Conservation (phyloP, 2,113 vertebrate species). For the Lamprologus ornatipinnis region DNA sequence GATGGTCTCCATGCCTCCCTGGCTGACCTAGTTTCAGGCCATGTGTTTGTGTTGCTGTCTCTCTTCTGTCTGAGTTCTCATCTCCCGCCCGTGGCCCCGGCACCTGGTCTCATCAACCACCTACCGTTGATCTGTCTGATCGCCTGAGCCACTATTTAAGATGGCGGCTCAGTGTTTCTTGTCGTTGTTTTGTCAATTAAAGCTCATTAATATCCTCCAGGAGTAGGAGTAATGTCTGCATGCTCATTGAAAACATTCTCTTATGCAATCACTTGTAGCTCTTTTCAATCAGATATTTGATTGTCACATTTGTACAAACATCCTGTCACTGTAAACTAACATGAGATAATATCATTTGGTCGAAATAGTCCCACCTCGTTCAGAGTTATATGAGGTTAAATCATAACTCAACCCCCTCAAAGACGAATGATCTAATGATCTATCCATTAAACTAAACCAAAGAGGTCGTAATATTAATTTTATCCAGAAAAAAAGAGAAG, state of each 20-base stretch:
- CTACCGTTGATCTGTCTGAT: neutral
- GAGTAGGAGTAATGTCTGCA: neutral
- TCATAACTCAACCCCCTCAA: rapidly evolving
- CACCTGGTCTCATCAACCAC: neutral
- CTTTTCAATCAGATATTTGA: neutral
- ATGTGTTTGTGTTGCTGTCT: neutral
- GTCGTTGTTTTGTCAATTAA: too few species aligned
- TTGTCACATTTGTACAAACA: neutral
- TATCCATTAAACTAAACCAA: rapidly evolving
- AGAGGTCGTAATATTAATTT: neutral
- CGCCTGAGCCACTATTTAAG: too few species aligned
- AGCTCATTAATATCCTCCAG: too few species aligned
- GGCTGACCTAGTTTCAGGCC: neutral
- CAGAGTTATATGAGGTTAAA: neutral
- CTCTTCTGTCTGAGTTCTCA: neutral
- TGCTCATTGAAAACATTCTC: rapidly evolving
- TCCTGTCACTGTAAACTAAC: neutral
- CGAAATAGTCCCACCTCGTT: rapidly evolving
- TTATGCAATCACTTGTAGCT: neutral
- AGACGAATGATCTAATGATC: neutral
- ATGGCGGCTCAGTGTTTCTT: too few species aligned
- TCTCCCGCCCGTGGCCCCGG: rapidly evolving
- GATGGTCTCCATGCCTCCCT: neutral
- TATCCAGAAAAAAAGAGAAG: rapidly evolving
- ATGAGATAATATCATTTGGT: neutral